Evolutionary conservation across 2,113 vertebrate species (phyloP), one percentile per base, ranked within the genome.

Genomic region (Apaloderma vittatum): DNA sequence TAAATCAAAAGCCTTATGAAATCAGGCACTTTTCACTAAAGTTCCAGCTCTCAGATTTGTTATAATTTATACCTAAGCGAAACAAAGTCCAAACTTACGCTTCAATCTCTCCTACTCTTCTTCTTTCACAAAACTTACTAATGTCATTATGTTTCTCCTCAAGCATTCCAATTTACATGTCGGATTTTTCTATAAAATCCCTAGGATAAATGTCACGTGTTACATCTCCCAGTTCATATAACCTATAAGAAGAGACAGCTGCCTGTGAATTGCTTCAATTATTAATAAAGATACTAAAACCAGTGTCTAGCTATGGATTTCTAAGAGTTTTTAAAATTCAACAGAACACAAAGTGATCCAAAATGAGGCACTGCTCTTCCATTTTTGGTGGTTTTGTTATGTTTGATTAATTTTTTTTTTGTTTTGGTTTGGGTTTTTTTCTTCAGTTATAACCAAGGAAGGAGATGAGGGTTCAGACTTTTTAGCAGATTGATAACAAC

Each of bases 401-500:
- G 40, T 40, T 40, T 40, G 40, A 40, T 40, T 40, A 12, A 40
- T 40, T 40, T 40, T 40, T 40, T 40, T 40, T 10, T 40, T 40
- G 40, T 10, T 17, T 37, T 45, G 24, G 52, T 34, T 51, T 29
- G 12, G 27, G 18, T 34, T 26, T 19, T 40, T 15, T 29, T 0
- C 16, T 45, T 37, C 37, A 26, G 12, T 17, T 61, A 37, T 54
- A 71, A 59, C 24, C 17, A 29, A 34, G 12, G 20, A 55, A 66
- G 30, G 20, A 45, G 12, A 6, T 5, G 5, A 13, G 29, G 63
- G 6, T 24, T 51, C 26, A 45, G 34, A 34, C 11, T 15, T 66
- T 34, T 58, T 16, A 76, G 45, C 40, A 61, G 23, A 29, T 32
- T 0, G 0, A 0, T 54, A 54, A 57, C 18, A 59, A 37, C 5